Percentiles rank a stretch among this genome's conserved stretches.
These are phyloP conservation scores for Microctonus brassicae DNA, from an alignment of 2,888 invertebrate genomes.

Conservation along the genomic window DNA sequence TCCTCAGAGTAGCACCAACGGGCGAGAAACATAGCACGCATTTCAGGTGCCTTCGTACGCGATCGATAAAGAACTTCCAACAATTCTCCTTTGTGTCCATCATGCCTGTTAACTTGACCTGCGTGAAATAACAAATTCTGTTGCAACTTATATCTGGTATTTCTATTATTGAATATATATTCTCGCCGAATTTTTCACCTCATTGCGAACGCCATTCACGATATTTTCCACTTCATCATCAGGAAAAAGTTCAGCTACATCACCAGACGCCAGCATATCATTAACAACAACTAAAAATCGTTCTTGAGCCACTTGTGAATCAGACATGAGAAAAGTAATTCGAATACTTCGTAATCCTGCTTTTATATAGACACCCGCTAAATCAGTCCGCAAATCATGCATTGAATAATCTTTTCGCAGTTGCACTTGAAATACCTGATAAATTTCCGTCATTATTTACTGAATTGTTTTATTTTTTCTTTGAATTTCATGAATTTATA, in stretches of 20 bases:
- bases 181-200: slow-evolving; percentile 70
- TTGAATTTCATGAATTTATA: neutral
- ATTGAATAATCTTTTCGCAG: slow-evolving; percentile 90
- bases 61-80: slow-evolving; percentile 94
- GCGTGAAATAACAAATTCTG: slow-evolving; percentile 16
- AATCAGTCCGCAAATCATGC: slow-evolving; percentile 81
- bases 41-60: slow-evolving; percentile 83
- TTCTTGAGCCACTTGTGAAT: slow-evolving; percentile 93
- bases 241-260: slow-evolving; percentile 89
- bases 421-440: slow-evolving; percentile 88
- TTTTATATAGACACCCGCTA: slow-evolving; percentile 85
- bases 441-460: neutral
- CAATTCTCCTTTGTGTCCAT: slow-evolving; percentile 92
- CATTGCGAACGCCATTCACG: slow-evolving; percentile 80
- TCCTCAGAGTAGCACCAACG: slow-evolving; percentile 88
- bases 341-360: slow-evolving; percentile 88
- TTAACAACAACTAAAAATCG: slow-evolving; percentile 92
- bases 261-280: slow-evolving; percentile 93
- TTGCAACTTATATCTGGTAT: neutral
- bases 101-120: slow-evolving; percentile 85
- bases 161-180: neutral
- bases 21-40: slow-evolving; percentile 94
- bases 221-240: slow-evolving; percentile 94
- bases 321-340: slow-evolving; percentile 92
- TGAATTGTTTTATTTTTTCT: neutral